Evolutionary conservation across 2,888 invertebrate species (phyloP), one percentile per base, ranked within the genome.

Genomic region (Chirona hameri): DNA sequence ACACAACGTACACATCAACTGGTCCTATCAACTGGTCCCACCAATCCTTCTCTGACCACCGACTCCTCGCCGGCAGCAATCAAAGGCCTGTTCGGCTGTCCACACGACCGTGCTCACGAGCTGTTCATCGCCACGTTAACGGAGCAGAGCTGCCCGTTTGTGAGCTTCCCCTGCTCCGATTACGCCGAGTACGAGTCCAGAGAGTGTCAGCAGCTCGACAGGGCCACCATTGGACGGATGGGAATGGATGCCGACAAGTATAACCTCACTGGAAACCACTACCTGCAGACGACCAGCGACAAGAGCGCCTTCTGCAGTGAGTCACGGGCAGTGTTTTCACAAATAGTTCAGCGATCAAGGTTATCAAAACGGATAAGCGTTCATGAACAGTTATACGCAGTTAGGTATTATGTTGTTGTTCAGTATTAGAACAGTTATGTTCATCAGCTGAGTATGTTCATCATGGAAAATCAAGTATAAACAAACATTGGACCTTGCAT

Each of bases 261-360:
- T 29, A 72, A 72, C 72, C 72, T 72, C 31, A 72, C 31, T 31
- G 72, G 72, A 14, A 27, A 27, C 72, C 29, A 72, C 31, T 72
- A 72, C 31, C 72, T 72, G 72, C 31, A 72, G 72, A 72, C 72
- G 4, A 72, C 72, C 27, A n/a, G n/a, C 72, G 72, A 72, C 31
- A 72, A 14, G 31, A 10, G 21, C 31, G 14, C 72, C 14, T 18
- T 72, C 29, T 72, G 72, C 72, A 72, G 72, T 72, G 15, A n/a
- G 60, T 60, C 15, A 52, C 12, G 1, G 52, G 52, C 39, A 39
- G 39, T 39, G 39, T 39, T 39, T 39, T 52, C 52, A 52, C 52
- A 12, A 18, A 4, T 5, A 39, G 39, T 39, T 52, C 52, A 52
- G 12, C 18, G 52, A 12, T 52, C 52, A 52, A 52, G 69, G 27